Base-by-base conservation (phyloP, 2,113 vertebrate genomes). In the Falcunculus frontatus region DNA sequence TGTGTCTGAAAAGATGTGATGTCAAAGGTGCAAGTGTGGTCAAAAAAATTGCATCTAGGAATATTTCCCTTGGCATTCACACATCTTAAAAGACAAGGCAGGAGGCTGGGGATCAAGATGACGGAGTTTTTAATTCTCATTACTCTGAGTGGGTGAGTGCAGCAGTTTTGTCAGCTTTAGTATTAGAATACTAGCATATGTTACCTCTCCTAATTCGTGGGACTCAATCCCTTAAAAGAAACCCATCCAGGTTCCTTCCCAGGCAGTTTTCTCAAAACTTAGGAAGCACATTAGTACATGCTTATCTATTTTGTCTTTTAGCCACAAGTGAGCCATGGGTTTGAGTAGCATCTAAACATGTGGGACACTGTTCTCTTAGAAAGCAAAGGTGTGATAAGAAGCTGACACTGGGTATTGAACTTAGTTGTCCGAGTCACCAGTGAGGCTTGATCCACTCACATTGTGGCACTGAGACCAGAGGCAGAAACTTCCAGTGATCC, bases 121-220 rank as follows among this genome's bases (percentile, higher is more conserved):
- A 62, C 11, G 4, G 26, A 56, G 18, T 53, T 82, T 63, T 93
- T 87, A 68, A 69, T 91, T 94, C 32, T 89, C 4, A 26, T 91
- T 95, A 57, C n/a, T 94, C 53, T 73, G 89, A 87, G 95, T 93
- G 89, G 77, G 94, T 87, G 93, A 72, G 37, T 69, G 77, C 53
- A 89, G 53, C 53, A 29, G 87, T 95, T 94, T 82, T 96, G 77
- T 57, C 89, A 91, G 47, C 70, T 78, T 89, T 77, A 53, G 77
- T 94, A 91, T 95, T 94, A 94, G 93, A 93, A 93, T 65, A 76
- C 35, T 87, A 89, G 57, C 94, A 95, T 95, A 97, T 95, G 95
- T 75, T 95, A 89, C 69, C 62, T 95, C 77, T 97, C 81, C 47
- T 84, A 82, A 87, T 94, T 95, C 18, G 6, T 73, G 62, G 91